Evolutionary conservation across 2,797 vertebrate species (phyloP).

Genomic region (Coendou prehensilis): DNA sequence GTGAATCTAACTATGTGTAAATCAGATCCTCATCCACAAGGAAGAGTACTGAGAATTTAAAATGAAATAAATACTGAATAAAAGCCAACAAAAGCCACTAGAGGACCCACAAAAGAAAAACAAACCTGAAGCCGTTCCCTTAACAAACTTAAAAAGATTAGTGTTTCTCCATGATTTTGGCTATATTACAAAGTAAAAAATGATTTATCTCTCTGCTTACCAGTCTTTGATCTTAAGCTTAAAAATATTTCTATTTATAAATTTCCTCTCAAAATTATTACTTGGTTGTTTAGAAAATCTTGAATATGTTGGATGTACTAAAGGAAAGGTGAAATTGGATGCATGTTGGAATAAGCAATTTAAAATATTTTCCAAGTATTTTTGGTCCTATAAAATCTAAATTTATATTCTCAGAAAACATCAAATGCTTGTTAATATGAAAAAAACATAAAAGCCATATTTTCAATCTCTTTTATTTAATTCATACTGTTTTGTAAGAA

Average conservation of each 20-base stretch:
- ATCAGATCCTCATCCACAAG: not conserved
- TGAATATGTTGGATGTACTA: constrained; percentile 59
- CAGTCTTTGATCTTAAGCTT: constrained; percentile 56
- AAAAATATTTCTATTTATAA: constrained; percentile 66
- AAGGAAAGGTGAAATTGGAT: constrained; percentile 65
- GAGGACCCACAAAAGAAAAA: not conserved
- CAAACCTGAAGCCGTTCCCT: constrained; percentile 35
- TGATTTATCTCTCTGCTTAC: constrained; percentile 66
- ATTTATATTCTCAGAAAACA: constrained; percentile 68
- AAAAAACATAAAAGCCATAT: constrained; percentile 43
- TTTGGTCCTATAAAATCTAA: constrained; percentile 67
- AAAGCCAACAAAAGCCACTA: not conserved
- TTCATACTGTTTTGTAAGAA: constrained; percentile 61
- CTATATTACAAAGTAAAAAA: constrained; percentile 59
- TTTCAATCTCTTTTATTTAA: constrained; percentile 61
- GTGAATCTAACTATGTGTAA: not conserved
- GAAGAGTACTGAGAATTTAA: not conserved
- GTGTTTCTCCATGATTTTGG: constrained; percentile 58
- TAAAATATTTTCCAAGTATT: constrained; percentile 58
- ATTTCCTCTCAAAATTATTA: constrained; percentile 70
- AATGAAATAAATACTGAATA: not conserved
- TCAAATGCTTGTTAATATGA: constrained; percentile 62
- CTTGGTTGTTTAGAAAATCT: constrained; percentile 70
- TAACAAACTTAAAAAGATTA: constrained; percentile 54
- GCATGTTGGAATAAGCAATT: constrained; percentile 35